Percentiles rank a stretch among this genome's conserved stretches.
Evolutionary conservation across 2,888 invertebrate genomes (phyloP).

Genomic region (Dynastes maya): DNA sequence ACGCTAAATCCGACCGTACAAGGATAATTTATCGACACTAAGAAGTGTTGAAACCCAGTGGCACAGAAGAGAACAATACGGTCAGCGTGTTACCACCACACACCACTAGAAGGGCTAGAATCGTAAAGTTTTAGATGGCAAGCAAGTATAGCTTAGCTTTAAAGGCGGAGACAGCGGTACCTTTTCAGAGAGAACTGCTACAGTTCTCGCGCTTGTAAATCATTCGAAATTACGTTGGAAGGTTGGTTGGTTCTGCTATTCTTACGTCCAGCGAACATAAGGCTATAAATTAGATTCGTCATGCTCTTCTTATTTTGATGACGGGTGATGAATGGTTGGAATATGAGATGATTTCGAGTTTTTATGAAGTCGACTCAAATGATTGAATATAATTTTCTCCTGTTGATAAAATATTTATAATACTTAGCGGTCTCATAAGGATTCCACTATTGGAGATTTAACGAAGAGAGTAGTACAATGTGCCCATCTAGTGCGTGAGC

Average conservation of each 20-base stretch:
- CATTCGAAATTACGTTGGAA: not conserved
- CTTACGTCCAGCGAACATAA: not conserved
- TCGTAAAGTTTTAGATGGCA: constrained; percentile 13
- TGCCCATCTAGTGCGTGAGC: too few relatives aligned
- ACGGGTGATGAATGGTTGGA: too few relatives aligned
- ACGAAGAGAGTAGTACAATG: too few relatives aligned
- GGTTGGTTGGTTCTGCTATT: not conserved
- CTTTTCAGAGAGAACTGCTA: constrained; percentile 8
- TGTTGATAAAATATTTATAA: too few relatives aligned
- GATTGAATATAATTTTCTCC: too few relatives aligned
- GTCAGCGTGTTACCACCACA: constrained; percentile 18
- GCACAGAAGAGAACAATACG: constrained; percentile 21
- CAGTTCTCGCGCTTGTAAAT: constrained; percentile 6
- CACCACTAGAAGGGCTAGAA: not conserved
- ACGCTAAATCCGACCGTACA: not conserved
- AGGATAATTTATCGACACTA: not conserved
- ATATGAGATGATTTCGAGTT: too few relatives aligned
- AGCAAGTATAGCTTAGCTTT: not conserved
- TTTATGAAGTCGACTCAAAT: too few relatives aligned
- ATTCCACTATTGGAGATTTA: too few relatives aligned
- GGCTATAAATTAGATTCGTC: constrained; percentile 12
- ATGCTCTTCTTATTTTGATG: not conserved
- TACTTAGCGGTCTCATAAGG: too few relatives aligned
- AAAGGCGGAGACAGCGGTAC: not conserved
- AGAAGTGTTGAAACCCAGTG: constrained; percentile 30